Percentiles rank a stretch among this genome's conserved stretches.
Evolutionary conservation across 1,140 invertebrate species (phyloP).

Genomic region (Drosophila rufa): DNA sequence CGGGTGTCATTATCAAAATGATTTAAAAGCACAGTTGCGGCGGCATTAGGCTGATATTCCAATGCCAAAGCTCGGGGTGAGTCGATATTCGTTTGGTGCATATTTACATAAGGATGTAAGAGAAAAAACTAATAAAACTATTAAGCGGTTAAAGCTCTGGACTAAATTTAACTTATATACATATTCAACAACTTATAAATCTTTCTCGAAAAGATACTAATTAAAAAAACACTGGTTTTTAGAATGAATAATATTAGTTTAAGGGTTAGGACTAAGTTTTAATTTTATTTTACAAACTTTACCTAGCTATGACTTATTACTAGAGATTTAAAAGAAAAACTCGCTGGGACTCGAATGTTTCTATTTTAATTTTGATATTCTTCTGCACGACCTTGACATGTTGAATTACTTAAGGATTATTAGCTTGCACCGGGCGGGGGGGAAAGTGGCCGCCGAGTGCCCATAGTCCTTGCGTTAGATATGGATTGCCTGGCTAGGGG

Average conservation of each 20-base stretch:
- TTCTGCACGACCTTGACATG: not conserved
- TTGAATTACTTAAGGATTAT: not conserved
- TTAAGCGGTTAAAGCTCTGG: too few species aligned
- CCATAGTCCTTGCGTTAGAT: not conserved
- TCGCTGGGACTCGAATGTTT: not conserved
- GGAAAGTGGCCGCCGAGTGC: not conserved
- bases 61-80: slow-evolving; percentile 46
- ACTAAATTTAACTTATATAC: too few species aligned
- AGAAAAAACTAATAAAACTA: not conserved
- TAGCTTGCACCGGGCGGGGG: not conserved
- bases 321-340: not conserved
- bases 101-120: not conserved
- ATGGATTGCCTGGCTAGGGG: not conserved
- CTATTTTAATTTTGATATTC: not conserved
- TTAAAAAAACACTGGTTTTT: too few species aligned
- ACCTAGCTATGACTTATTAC: too few species aligned
- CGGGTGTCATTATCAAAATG: slow-evolving; percentile 61
- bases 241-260: too few species aligned
- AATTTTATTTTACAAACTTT: not conserved
- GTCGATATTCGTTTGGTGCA: not conserved
- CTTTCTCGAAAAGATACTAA: too few species aligned
- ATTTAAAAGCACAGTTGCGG: slow-evolving; percentile 73
- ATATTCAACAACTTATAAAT: too few species aligned
- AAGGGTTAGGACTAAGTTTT: not conserved
- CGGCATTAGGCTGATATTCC: slow-evolving; percentile 53